Evolutionary conservation across 2,797 vertebrate species (phyloP).

Genomic region (Ficedula albicollis): DNA sequence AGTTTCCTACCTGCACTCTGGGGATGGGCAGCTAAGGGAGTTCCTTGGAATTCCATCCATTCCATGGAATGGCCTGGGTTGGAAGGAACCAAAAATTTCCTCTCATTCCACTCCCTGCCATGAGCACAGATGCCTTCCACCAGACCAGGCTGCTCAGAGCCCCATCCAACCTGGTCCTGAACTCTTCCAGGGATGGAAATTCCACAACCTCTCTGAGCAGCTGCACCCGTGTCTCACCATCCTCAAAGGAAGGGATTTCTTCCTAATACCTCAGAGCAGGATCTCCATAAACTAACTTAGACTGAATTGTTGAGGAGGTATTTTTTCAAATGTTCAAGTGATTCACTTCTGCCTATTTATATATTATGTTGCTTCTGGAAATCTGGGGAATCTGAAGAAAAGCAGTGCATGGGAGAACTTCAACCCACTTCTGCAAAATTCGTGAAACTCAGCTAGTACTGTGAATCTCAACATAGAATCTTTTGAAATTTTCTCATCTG

Average conservation of each 20-base stretch:
- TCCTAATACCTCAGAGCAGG: neutral
- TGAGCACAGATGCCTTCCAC: neutral
- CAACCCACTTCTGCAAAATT: conserved; percentile 33
- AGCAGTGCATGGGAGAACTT: neutral
- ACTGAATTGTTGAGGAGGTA: neutral
- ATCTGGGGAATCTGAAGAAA: neutral
- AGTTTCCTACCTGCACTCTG: neutral
- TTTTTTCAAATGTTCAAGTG: neutral
- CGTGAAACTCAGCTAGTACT: neutral
- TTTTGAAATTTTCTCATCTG: conserved; percentile 57
- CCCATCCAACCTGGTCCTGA: neutral
- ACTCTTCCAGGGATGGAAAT: rapidly evolving
- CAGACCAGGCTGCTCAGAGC: neutral
- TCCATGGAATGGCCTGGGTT: neutral
- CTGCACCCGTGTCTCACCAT: too few relatives aligned
- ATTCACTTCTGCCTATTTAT: neutral
- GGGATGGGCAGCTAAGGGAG: neutral
- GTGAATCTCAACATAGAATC: neutral
- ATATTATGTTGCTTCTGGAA: neutral
- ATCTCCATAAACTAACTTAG: neutral
- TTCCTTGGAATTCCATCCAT: too few relatives aligned
- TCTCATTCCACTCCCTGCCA: neutral
- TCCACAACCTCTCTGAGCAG: neutral
- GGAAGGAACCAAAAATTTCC: neutral
- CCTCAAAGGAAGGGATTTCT: neutral